Evolutionary conservation across 2,113 vertebrate species (phyloP).

Genomic region (Hyla sarda): DNA sequence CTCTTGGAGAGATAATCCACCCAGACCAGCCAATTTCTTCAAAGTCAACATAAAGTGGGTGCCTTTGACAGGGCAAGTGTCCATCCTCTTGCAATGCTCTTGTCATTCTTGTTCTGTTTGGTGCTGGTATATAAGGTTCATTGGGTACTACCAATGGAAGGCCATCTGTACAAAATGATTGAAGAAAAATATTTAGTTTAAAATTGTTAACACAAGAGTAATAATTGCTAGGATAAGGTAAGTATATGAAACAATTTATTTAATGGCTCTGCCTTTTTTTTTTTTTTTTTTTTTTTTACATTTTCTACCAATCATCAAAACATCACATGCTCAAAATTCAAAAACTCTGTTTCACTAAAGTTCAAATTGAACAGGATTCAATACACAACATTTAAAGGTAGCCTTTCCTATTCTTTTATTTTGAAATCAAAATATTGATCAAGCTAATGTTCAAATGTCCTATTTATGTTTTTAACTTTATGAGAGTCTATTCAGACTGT

Average conservation of each 20-base stretch:
- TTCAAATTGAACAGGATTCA: no score
- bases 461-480: not conserved
- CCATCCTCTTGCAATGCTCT: slow-evolving; percentile 70
- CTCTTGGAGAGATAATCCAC: slow-evolving; percentile 82
- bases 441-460: not conserved
- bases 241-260: no score
- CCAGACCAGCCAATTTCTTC: slow-evolving; percentile 86
- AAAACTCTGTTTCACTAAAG: no score
- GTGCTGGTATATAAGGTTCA: slow-evolving; percentile 62
- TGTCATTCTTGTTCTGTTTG: slow-evolving; percentile 62
- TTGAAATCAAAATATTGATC: not conserved
- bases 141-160: slow-evolving; percentile 54
- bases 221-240: no score
- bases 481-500: not conserved
- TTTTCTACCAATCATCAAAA: no score
- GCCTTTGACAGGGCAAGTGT: slow-evolving; percentile 71
- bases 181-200: slow-evolving; percentile 1
- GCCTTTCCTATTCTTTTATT: no score
- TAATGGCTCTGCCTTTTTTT: no score
- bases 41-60: slow-evolving; percentile 82
- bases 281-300: no score
- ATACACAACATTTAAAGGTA: no score
- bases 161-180: slow-evolving; percentile 62
- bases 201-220: no score
- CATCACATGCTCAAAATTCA: not conserved